Percentiles rank a stretch among this genome's conserved stretches.
Evolutionary conservation across 2,888 invertebrate species (phyloP).

Genomic region (Scaptomyza caliginosa): DNA sequence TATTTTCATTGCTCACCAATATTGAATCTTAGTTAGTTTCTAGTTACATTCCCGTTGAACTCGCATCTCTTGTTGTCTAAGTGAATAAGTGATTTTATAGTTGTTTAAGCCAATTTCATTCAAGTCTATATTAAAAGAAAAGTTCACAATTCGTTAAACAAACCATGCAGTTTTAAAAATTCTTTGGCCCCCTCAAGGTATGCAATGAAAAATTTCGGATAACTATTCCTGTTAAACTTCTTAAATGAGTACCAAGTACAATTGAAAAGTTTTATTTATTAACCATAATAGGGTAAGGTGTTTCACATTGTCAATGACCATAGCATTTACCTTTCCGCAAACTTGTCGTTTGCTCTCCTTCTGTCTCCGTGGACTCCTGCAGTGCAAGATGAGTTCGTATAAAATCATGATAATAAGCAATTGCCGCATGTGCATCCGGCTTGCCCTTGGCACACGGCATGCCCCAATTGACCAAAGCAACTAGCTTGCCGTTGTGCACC

Average conservation of each 20-base stretch:
- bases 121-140: constrained; percentile 58
- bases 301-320: constrained; percentile 41
- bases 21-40: constrained; percentile 79
- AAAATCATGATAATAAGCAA: constrained; percentile 82
- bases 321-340: constrained; percentile 10
- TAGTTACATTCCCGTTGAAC: constrained; percentile 29
- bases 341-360: not conserved
- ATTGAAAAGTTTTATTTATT: too few species aligned
- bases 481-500: constrained; percentile 78
- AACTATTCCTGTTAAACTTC: too few species aligned
- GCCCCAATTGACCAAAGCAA: constrained; percentile 83
- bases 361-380: constrained; percentile 15
- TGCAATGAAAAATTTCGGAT: not conserved
- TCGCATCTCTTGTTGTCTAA: constrained; percentile 40
- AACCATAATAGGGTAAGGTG: too few species aligned
- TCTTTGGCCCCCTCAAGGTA: not conserved
- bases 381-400: constrained; percentile 74
- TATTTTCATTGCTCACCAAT: constrained; percentile 73
- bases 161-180: not conserved
- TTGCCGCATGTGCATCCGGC: constrained; percentile 82
- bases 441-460: constrained; percentile 81
- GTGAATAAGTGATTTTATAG: constrained; percentile 54
- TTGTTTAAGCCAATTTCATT: constrained; percentile 41
- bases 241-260: too few species aligned
- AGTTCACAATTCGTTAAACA: constrained; percentile 19